Evolutionary conservation across 2,888 invertebrate species (phyloP).

Genomic region (Parnassius smintheus): DNA sequence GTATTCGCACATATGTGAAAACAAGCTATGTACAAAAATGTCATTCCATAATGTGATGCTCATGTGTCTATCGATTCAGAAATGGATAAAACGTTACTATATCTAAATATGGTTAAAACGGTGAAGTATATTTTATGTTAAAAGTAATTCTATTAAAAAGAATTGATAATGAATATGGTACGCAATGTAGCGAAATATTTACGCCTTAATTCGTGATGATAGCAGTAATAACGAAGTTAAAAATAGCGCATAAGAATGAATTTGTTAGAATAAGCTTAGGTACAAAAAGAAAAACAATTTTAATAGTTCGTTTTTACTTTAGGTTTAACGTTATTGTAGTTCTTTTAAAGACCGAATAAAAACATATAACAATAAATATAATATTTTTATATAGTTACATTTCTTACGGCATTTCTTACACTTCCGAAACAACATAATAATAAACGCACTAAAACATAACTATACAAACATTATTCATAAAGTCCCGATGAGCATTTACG

Average conservation of each 20-base stretch:
- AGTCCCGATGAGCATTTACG: conserved; percentile 13
- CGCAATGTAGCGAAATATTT: no score
- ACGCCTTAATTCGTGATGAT: no score
- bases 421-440: conserved; percentile 63
- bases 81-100: not conserved
- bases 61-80: not conserved
- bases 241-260: no score
- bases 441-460: conserved; percentile 18
- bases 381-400: conserved; percentile 52
- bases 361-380: not conserved
- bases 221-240: no score
- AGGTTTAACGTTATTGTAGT: not conserved
- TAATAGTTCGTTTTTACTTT: no score
- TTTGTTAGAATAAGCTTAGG: no score
- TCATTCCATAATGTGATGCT: not conserved
- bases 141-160: no score
- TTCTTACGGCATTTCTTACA: conserved; percentile 66
- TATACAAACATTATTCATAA: conserved; percentile 26
- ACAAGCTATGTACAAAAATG: conserved; percentile 19
- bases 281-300: no score
- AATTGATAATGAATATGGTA: no score
- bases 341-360: not conserved
- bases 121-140: no score
- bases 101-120: no score
- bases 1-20: conserved; percentile 11